Conservation (phyloP, 2,797 vertebrate species). For the Cercopithecus diana region DNA sequence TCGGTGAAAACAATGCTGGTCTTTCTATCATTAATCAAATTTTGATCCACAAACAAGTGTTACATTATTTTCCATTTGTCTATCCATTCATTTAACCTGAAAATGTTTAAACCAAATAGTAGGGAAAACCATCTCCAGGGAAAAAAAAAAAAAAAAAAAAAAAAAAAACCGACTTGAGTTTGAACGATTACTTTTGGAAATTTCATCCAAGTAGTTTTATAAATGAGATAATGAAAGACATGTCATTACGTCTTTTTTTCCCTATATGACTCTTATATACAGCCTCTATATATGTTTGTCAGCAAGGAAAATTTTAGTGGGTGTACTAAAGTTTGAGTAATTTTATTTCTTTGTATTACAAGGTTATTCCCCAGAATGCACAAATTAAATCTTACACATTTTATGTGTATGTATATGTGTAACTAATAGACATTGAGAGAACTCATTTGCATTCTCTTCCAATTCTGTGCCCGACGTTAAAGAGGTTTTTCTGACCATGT, state of each 20-base stretch:
- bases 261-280: not conserved
- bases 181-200: not conserved
- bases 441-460: not conserved
- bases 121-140: not conserved
- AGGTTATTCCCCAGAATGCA: not conserved
- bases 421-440: not conserved
- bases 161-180: not conserved
- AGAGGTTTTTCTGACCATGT: not conserved
- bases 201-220: not conserved
- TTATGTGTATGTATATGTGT: not conserved
- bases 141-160: not conserved
- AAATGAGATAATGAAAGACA: slow-evolving; percentile 13
- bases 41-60: slow-evolving; percentile 3
- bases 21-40: slow-evolving; percentile 52
- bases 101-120: slow-evolving; percentile 36
- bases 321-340: not conserved
- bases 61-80: slow-evolving; percentile 63
- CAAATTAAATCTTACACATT: not conserved
- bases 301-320: not conserved
- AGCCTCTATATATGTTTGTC: not conserved
- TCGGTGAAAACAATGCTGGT: slow-evolving; percentile 17
- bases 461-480: not conserved
- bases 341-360: not conserved
- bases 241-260: not conserved
- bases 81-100: slow-evolving; percentile 56